phyloP scores from a whole-genome alignment of 2,113 vertebrate genomes.

The Epinephelus cyanopodus region DNA sequence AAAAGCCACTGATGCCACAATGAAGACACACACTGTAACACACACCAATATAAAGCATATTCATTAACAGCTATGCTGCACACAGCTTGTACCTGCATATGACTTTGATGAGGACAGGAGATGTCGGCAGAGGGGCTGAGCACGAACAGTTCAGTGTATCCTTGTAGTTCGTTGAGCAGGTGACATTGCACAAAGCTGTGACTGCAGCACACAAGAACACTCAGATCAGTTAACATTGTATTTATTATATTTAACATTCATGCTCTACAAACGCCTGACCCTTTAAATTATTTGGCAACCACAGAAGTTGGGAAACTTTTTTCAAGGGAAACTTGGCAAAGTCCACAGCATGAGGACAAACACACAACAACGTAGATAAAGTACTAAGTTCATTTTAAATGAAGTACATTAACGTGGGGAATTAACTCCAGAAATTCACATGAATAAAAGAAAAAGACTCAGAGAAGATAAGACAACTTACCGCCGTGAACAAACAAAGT shows the following conservation, averaged over 20 bases:
- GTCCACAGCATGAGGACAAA: not conserved
- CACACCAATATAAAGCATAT: not conserved
- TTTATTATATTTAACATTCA: not conserved
- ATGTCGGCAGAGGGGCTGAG: conserved; percentile 2
- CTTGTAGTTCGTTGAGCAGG: conserved; percentile 66
- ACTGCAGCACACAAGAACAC: conserved; percentile 30
- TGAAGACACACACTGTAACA: not conserved
- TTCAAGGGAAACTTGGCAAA: not conserved
- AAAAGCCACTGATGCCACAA: not conserved
- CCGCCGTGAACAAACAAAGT: conserved; percentile 19
- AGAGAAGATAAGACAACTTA: conserved; percentile 22
- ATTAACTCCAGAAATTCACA: not conserved
- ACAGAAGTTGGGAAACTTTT: not conserved
- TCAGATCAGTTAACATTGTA: no score
- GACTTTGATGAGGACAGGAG: conserved; percentile 30
- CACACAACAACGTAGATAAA: not conserved
- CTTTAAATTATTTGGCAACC: not conserved
- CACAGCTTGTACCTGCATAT: conserved; percentile 64
- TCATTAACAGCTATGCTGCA: accelerated
- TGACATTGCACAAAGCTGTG: conserved; percentile 57
- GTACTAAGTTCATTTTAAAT: not conserved
- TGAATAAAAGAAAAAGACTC: not conserved
- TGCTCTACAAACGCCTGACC: accelerated
- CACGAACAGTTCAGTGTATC: conserved; percentile 75
- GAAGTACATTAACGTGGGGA: not conserved